Evolutionary conservation across 2,888 invertebrate genomes (phyloP), one percentile per base, ranked within the genome.

Genomic region (Lasioglossum lativentre): DNA sequence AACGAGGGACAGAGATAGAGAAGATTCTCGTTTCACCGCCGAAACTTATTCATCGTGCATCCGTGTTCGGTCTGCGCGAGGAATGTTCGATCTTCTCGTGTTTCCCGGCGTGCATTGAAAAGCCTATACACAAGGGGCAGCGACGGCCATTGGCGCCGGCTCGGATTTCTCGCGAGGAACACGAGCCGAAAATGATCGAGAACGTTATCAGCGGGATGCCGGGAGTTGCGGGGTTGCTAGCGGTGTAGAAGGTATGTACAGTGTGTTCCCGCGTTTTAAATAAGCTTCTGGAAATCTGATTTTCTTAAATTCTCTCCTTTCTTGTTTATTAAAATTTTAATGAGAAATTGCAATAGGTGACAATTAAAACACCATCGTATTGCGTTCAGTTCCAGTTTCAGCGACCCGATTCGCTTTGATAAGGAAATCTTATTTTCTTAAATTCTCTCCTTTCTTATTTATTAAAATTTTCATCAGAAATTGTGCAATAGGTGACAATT

Each of bases 1-100:
- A 68, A 8, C 27, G 72, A 66, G 6, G 16, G 8, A 66, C 14
- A 34, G 19, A 68, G n/a, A n/a, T n/a, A n/a, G 68, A 40, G 70
- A 81, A 40, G 70, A 81, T 66, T 78, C 75, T 30, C 38, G 72
- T 83, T 83, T 88, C 86, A 45, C 78, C 42, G 56, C 5, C 70
- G 79, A 78, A 86, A 82, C 82, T 87, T 86, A 80, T 83, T 85
- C 82, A 77, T 47, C 63, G 68, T 27, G 16, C 56, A 19, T 10
- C 34, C 45, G 27, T 3, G 42, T 6, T 27, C 23, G 23, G 14
- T 56, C 68, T 27, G 38, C 14, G 19, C 47, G 47, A 40, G 47
- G 72, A 83, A 80, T 80, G 75, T 85, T 78, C 63, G 66, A 77
- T 78, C 63, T 66, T 70, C 75, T 75, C 74, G 34, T 56, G 59